Evolutionary conservation across 2,888 invertebrate genomes (phyloP), one percentile per base, ranked within the genome.

Genomic region (Thymelicus sylvestris): DNA sequence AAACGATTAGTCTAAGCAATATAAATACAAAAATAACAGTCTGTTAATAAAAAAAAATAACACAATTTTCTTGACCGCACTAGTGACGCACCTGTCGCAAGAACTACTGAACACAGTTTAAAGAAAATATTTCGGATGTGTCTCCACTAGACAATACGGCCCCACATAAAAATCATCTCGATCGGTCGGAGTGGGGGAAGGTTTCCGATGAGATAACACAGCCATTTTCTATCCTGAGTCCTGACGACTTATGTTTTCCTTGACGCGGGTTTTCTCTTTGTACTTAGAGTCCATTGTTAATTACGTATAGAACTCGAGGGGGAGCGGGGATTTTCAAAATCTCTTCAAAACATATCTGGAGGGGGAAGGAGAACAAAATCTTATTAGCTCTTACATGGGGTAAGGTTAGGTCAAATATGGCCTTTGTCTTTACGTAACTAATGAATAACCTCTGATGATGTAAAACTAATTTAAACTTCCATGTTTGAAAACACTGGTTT

Each of bases 161-260:
- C 74, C 72, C 74, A 73, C 69, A 52, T 65, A 48, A 70, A 70
- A 60, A 70, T 65, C 70, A 70, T 70, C 74, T 67, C 72, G 50
- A 74, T 76, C 73, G 62, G 65, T 61, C 62, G 73, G 75, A 76
- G 79, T 77, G 79, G 79, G 79, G 79, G 77, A 62, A 78, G 76
- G 79, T 75, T 76, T 76, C 63, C 73, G 72, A 74, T 62, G 31
- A 61, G 61, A 67, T 31, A 68, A 55, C 31, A 68, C 52, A 6
- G 19, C 39, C 5, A 55, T 67, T 61, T 67, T n/a, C 44, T 19
- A 60, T 47, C 39, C 60, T 67, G 15, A 44, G 24, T 24, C 13
- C 24, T 47, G n/a, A 48, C 15, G 38, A 48, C 41, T 12, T 60
- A 15, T 7, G 73, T 73, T 73, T 73, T 73, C 71, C 55, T 55